Base-by-base conservation (phyloP, 2,888 invertebrate species). In the Chymomyza procnemis region DNA sequence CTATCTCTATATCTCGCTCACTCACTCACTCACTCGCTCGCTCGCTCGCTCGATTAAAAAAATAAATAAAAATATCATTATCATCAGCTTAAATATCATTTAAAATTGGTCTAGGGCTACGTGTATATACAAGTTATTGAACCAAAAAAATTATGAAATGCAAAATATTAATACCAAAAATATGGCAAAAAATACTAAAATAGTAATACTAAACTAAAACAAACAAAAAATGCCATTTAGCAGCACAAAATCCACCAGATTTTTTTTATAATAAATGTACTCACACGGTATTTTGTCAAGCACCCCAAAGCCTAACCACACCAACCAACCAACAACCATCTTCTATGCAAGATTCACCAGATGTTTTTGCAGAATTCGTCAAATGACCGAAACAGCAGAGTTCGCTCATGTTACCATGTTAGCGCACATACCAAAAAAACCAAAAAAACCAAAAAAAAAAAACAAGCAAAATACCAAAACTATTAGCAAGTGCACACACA, bases 311-410 rank as follows among this genome's bases (percentile, higher is more conserved):
- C 34, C 34, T 41, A 41, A 1, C 4, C 0, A 26, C 2, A 47
- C 2, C 14, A 47, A 12, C 48, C 50, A 50, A n/a, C n/a, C 16
- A 50, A 4, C 50, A 19, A 52, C 8, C 52, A 54, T 22, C 54
- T 80, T 80, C 80, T 80, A 80, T 80, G 80, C 80, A 80, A 85
- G 85, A 79, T 75, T 77, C 83, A 80, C 67, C 65, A 16, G 50
- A 54, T 66, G 75, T 74, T 66, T 74, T 75, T 76, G 78, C 50
- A 50, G 19, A 48, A 74, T 75, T 75, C 34, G 34, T 41, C 34
- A 41, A 41, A 41, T 41, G 34, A 41, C n/a, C n/a, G n/a, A n/a
- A n/a, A n/a, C 34, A 41, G 34, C 34, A 41, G 34, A n/a, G n/a
- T n/a, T n/a, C 9, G 12, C 12, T 41, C 34, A 41, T 41, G 12